Evolutionary conservation across 2,113 vertebrate species (phyloP).

Genomic region (Dromas ardeola): DNA sequence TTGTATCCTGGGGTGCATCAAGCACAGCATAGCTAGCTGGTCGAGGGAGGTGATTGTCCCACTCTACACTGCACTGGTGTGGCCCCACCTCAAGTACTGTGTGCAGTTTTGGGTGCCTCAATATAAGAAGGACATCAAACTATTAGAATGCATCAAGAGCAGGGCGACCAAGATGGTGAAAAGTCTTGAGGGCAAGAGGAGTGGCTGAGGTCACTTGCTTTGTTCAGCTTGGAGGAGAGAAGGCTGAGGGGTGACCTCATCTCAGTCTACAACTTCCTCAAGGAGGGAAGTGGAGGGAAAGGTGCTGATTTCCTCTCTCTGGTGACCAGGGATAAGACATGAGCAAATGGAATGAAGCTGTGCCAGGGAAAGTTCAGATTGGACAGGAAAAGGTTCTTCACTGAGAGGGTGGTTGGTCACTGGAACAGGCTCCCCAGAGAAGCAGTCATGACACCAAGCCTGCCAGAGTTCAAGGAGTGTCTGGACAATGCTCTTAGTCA

Average conservation of each 20-base stretch:
- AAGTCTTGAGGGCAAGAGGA: background rate
- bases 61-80: fast-evolving
- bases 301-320: background rate
- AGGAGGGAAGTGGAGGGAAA: fast-evolving
- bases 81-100: fast-evolving
- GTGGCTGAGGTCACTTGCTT: background rate
- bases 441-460: background rate
- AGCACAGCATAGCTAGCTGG: fast-evolving
- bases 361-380: background rate
- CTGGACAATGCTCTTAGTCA: background rate
- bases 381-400: background rate
- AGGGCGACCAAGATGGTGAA: background rate
- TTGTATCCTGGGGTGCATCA: fast-evolving
- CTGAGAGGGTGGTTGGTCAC: fast-evolving
- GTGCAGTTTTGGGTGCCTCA: background rate
- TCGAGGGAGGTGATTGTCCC: fast-evolving
- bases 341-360: background rate
- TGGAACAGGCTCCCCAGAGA: background rate
- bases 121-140: background rate
- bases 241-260: background rate
- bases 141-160: background rate
- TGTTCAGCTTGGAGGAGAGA: background rate
- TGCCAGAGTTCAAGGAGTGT: background rate
- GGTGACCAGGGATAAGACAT: fast-evolving
- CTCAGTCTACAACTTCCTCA: fast-evolving